Evolutionary conservation across 1,140 invertebrate species (phyloP), one percentile per base, ranked within the genome.

Genomic region (Scaptomyza hsui): DNA sequence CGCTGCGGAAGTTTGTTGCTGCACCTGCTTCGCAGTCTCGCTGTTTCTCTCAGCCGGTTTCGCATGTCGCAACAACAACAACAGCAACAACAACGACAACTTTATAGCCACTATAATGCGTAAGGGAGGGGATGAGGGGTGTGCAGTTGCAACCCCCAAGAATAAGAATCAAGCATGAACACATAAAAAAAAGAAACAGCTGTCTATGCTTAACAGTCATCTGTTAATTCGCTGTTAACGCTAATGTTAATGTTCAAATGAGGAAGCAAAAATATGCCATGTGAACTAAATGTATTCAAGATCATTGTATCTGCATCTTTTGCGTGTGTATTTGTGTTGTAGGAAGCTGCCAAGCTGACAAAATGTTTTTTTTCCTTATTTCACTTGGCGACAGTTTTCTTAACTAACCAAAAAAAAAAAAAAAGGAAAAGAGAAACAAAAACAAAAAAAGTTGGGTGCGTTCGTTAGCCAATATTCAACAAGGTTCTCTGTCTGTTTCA

Each of bases 1-100:
- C 72, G 73, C 75, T 88, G 82, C 82, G 82, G 82, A 88, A 88
- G 83, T 88, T 88, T 62, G 64, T 81, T 49, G 78, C 82, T 88
- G 83, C 82, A 88, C 82, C 82, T 88, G 82, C 82, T 88, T 82
- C 71, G 69, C 65, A 76, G 71, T 69, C 52, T 21, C 41, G 26
- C 26, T 29, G 26, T 29, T 29, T 60, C 59, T 53, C 67, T 69
- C 67, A 64, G 72, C 72, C 72, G 72, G 75, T 86, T 89, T 80
- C 78, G 82, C 76, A 89, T 85, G 75, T 86, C 77, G 59, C 77
- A 61, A 5, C 39, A 55, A 6, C 76, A 69, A 13, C 62, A 67
- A 19, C 60, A 64, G 29, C 47, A 56, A 21, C 55, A 61, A 37
- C 80, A 85, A 81, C 77, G 73, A 85, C 82, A 85, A 81, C 82